These are phyloP conservation scores for Phortica variegata DNA, from an alignment of 1,140 invertebrate genomes.

Conservation along the genomic window DNA sequence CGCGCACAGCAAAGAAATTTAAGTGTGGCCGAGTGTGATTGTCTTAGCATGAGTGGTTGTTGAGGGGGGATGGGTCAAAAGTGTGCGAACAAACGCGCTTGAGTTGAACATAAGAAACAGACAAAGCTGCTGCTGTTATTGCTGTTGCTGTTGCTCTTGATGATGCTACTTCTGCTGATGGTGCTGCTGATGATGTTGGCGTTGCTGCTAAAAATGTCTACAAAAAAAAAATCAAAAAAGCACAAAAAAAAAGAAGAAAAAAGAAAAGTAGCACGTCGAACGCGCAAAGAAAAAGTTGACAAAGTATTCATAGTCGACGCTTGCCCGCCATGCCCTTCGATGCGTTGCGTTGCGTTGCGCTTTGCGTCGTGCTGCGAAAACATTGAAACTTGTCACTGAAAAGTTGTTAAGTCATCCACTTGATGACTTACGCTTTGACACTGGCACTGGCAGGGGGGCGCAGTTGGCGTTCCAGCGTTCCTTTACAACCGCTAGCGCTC, in stretches of 20 bases:
- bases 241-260: too few species aligned
- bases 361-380: too few species aligned
- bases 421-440: constrained; percentile 41
- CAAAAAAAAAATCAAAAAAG: too few species aligned
- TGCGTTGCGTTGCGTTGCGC: too few species aligned
- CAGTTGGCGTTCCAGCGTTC: constrained; percentile 26
- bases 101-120: too few species aligned
- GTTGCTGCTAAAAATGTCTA: constrained; percentile 23
- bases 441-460: constrained; percentile 1
- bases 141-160: background rate
- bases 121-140: background rate
- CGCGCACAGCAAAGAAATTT: too few species aligned
- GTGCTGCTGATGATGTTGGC: constrained; percentile 2
- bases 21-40: too few species aligned
- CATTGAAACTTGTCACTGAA: constrained; percentile 45
- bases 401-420: constrained; percentile 49
- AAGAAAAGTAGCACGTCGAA: constrained; percentile 40
- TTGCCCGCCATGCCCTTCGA: constrained; percentile 17
- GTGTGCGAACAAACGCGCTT: too few species aligned
- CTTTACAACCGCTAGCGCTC: constrained; percentile 17
- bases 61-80: too few species aligned
- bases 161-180: background rate
- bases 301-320: constrained; percentile 44
- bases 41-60: too few species aligned
- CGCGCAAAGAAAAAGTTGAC: constrained; percentile 47